A percentile compares a stretch with the other conserved stretches of the same genome.
Evolutionary conservation across 2,113 vertebrate species (phyloP).

Genomic region (Prinia subflava): DNA sequence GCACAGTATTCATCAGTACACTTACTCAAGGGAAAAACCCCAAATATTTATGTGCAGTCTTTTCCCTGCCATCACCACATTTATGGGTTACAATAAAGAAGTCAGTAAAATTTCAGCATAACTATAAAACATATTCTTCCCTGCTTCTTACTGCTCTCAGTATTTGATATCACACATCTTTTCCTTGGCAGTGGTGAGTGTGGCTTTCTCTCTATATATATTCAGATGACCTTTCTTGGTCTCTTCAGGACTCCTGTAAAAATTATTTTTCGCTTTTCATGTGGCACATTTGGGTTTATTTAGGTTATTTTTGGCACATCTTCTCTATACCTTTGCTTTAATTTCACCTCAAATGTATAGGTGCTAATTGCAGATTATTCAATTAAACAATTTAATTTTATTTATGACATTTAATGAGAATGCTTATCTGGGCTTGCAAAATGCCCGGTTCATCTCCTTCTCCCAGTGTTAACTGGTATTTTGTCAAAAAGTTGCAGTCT

Average conservation of each 20-base stretch:
- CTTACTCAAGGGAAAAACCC: accelerated
- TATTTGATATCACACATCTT: background rate
- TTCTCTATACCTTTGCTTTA: background rate
- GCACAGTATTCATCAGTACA: background rate
- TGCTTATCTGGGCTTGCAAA: background rate
- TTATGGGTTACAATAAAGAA: background rate
- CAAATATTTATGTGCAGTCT: background rate
- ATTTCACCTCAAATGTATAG: background rate
- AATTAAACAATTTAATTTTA: background rate
- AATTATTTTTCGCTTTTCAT: background rate
- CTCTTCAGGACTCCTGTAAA: background rate
- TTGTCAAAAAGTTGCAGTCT: background rate
- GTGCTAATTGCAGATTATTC: background rate
- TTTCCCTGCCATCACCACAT: accelerated
- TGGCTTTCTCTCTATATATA: background rate
- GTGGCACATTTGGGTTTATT: background rate
- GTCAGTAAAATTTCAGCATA: background rate
- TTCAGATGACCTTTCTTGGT: background rate
- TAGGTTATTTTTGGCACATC: background rate
- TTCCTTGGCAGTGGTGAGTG: background rate
- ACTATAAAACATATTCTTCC: background rate
- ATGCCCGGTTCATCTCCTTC: accelerated
- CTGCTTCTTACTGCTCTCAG: background rate
- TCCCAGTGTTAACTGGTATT: background rate
- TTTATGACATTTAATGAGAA: background rate